These are phyloP conservation scores for Protonemura montana DNA, from an alignment of 2,888 invertebrate genomes.

Conservation along the genomic window DNA sequence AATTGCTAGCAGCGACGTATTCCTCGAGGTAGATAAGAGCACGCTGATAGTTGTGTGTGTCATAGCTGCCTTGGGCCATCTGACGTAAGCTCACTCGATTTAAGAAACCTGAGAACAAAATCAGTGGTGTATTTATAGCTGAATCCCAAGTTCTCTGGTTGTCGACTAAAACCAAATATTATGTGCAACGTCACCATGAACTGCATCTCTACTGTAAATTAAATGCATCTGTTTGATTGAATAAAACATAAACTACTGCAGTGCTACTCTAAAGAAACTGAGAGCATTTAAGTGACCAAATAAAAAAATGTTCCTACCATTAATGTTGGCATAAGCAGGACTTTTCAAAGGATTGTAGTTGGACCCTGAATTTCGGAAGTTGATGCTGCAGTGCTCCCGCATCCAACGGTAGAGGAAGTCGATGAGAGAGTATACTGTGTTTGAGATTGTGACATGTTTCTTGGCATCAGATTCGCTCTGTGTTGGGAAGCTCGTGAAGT, in stretches of 20 bases:
- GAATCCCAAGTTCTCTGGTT: too few species aligned
- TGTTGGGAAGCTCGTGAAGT: slow-evolving; percentile 18
- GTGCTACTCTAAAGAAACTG: too few species aligned
- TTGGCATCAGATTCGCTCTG: slow-evolving; percentile 22
- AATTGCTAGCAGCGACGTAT: slow-evolving; percentile 68
- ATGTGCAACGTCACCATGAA: too few species aligned
- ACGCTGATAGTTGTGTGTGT: slow-evolving; percentile 77
- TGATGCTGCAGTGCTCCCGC: slow-evolving; percentile 64
- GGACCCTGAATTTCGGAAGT: not conserved
- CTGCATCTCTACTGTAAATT: too few species aligned
- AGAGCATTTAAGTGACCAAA: too few species aligned
- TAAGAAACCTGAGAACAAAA: slow-evolving; percentile 55
- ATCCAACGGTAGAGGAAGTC: slow-evolving; percentile 82
- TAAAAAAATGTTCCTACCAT: not conserved
- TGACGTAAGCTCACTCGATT: slow-evolving; percentile 68
- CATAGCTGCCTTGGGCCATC: slow-evolving; percentile 76
- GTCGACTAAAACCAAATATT: too few species aligned
- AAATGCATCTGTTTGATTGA: too few species aligned
- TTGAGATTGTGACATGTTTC: slow-evolving; percentile 40
- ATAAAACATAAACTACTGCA: too few species aligned
- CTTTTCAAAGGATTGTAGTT: not conserved
- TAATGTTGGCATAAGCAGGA: not conserved
- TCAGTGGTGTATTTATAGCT: too few species aligned
- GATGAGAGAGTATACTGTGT: slow-evolving; percentile 70
- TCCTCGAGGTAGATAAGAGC: slow-evolving; percentile 79